Evolutionary conservation across 2,797 vertebrate species (phyloP).

Genomic region (Setipinna tenuifilis): DNA sequence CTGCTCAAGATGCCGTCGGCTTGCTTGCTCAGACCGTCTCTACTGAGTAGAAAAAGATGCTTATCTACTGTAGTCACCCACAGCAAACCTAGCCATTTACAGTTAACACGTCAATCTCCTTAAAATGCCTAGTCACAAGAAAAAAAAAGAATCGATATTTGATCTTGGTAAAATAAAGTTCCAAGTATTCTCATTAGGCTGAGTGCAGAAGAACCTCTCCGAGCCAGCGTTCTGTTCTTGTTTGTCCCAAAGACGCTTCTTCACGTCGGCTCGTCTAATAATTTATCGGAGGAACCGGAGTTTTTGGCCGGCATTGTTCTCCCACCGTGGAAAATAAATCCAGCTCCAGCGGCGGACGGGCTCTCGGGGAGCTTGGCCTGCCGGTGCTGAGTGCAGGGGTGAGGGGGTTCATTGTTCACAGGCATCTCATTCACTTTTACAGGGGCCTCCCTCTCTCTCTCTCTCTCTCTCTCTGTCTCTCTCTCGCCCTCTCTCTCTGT

Average conservation of each 20-base stretch:
- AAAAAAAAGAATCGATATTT: not conserved
- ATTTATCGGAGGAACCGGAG: slow-evolving; percentile 41
- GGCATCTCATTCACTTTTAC: slow-evolving; percentile 54
- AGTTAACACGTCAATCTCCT: not conserved
- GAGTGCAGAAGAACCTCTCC: not conserved
- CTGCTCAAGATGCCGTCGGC: not conserved
- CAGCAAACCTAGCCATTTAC: not conserved
- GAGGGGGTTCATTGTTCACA: slow-evolving; percentile 60
- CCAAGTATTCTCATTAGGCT: not conserved
- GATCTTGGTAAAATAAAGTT: not conserved
- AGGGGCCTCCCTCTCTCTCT: slow-evolving; percentile 28
- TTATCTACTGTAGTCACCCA: not conserved
- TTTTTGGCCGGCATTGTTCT: slow-evolving; percentile 45
- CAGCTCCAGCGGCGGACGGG: slow-evolving; percentile 34
- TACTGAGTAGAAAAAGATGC: slow-evolving; percentile 7
- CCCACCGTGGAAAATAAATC: slow-evolving; percentile 51
- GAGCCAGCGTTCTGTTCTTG: not conserved
- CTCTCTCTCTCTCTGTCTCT: too few species aligned
- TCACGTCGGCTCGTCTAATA: slow-evolving; percentile 34
- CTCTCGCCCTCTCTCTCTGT: too few species aligned
- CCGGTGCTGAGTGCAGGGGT: slow-evolving; percentile 47
- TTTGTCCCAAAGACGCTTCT: not conserved
- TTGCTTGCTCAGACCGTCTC: not conserved
- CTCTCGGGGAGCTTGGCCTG: slow-evolving; percentile 56
- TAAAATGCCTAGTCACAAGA: too few species aligned